Percentiles rank a stretch among this genome's conserved stretches.
Evolutionary conservation across 2,888 invertebrate genomes (phyloP).

Genomic region (Itoplectis maculator): DNA sequence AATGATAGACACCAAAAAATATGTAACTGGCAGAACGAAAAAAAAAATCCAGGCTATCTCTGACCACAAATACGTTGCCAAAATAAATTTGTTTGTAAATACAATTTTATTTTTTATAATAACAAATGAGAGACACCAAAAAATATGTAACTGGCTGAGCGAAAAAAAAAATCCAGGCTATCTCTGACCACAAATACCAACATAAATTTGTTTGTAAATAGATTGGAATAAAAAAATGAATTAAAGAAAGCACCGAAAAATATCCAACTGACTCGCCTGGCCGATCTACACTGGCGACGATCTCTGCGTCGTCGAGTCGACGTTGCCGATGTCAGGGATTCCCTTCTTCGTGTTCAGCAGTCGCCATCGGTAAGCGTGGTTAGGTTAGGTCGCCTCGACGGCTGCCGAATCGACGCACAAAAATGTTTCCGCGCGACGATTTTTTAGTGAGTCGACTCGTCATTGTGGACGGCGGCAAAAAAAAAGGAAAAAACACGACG

Average conservation of each 20-base stretch:
- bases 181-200: too few relatives aligned
- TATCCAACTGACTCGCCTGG: neutral
- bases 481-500: conserved; percentile 24
- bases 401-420: neutral
- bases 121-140: too few relatives aligned
- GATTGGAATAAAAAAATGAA: too few relatives aligned
- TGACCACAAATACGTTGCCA: too few relatives aligned
- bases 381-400: neutral
- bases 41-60: too few relatives aligned
- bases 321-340: neutral
- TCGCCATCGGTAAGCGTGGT: neutral
- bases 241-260: neutral
- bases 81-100: too few relatives aligned
- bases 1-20: too few relatives aligned
- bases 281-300: neutral
- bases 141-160: too few relatives aligned
- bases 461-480: neutral
- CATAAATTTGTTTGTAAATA: too few relatives aligned
- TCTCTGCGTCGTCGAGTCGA: neutral
- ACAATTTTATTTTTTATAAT: too few relatives aligned
- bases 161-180: too few relatives aligned
- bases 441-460: neutral
- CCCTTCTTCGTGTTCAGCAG: neutral
- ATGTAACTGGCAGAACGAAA: too few relatives aligned
- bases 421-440: neutral